Evolutionary conservation across 2,797 vertebrate species (phyloP), one percentile per base, ranked within the genome.

Genomic region (Clarias pachynema): DNA sequence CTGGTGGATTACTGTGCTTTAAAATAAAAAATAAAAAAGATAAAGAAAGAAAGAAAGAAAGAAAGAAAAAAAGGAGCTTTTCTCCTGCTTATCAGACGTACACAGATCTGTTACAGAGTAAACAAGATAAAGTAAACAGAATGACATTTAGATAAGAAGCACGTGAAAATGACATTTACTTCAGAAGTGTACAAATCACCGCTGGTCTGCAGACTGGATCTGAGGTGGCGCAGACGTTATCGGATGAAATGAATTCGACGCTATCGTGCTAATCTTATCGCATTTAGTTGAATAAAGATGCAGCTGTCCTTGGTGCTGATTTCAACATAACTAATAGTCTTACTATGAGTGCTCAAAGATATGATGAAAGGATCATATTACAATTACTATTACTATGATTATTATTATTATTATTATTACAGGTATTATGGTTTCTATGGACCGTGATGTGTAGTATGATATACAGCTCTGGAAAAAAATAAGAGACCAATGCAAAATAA

Each of bases 61-160:
- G 0, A 40, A 80, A 65, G 0, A 40, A n/a, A 16, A 24, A 63
- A 72, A 26, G 40, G 62, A 26, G 5, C 34, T 29, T 85, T 81
- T 74, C 69, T 81, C 9, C 63, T 24, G 29, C n/a, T 81, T 77
- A 24, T 75, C 44, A 57, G 63, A 70, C 18, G 29, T 31, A 82
- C 66, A 73, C 34, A 10, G 22, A 81, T 40, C 68, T 69, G 70
- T 73, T 63, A 22, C 20, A 1, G 8, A 0, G 65, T 53, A 79
- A 85, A 73, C 70, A 24, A 69, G 63, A 49, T 69, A 68, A 69
- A 49, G 78, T 12, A 65, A 65, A 65, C 24, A 24, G n/a, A 78
- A 77, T 69, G 53, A 3, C 72, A 49, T 82, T 62, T 74, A 34
- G 84, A 80, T 73, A 60, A 65, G 73, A 84, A 68, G 60, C 40